Evolutionary conservation across 2,113 vertebrate genomes (phyloP).

Genomic region (Microtus pennsylvanicus): DNA sequence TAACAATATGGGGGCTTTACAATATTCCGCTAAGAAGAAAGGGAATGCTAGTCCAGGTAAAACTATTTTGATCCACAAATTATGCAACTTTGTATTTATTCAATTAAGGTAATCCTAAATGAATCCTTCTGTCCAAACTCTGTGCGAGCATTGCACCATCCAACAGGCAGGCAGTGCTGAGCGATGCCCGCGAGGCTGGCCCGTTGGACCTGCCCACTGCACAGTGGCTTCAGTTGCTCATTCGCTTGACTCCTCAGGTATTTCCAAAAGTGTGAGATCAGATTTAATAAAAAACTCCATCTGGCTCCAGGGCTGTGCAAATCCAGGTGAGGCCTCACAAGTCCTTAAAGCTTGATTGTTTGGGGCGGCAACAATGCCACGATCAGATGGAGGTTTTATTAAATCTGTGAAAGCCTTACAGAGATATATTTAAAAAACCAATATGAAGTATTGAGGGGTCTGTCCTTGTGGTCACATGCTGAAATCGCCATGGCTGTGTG

Average conservation of each 20-base stretch:
- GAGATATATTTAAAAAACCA: constrained; percentile 74
- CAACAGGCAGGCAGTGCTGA: constrained; percentile 39
- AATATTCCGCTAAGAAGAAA: constrained; percentile 77
- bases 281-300: constrained; percentile 82
- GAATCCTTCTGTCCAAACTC: constrained; percentile 78
- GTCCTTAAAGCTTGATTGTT: constrained; percentile 71
- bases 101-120: constrained; percentile 82
- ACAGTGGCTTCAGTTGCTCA: background rate
- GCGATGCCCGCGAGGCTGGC: background rate
- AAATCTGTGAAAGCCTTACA: constrained; percentile 75
- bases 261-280: constrained; percentile 60
- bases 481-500: constrained; percentile 51
- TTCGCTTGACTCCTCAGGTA: constrained; percentile 38
- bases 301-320: background rate
- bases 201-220: background rate
- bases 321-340: constrained; percentile 69
- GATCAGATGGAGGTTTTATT: constrained; percentile 75
- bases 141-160: constrained; percentile 58
- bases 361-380: constrained; percentile 15
- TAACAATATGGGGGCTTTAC: constrained; percentile 78
- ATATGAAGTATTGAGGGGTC: constrained; percentile 16
- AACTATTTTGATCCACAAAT: constrained; percentile 83
- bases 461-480: background rate
- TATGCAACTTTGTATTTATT: constrained; percentile 84
- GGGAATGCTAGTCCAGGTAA: constrained; percentile 81